Percentiles rank a stretch among this genome's conserved stretches.
Evolutionary conservation across 2,113 vertebrate genomes (phyloP).

Genomic region (Lepisosteus osseus): DNA sequence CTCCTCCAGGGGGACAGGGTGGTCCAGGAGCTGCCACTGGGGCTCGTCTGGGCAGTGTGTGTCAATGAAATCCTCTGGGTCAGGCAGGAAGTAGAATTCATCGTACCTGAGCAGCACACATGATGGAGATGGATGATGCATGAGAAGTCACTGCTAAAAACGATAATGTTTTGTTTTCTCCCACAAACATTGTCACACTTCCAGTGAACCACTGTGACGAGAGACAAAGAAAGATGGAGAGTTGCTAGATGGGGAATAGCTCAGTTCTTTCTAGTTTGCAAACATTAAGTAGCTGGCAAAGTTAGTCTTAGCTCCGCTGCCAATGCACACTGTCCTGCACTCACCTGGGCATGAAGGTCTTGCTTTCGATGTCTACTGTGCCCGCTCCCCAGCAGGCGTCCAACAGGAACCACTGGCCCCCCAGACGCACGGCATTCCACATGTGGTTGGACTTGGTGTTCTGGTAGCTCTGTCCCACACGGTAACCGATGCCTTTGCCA

Average conservation of each 20-base stretch:
- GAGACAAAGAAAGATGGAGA: too few relatives aligned
- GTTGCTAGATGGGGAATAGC: too few relatives aligned
- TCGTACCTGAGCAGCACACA: conserved; percentile 53
- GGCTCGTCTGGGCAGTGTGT: conserved; percentile 68
- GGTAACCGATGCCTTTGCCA: conserved; percentile 63
- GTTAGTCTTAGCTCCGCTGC: too few relatives aligned
- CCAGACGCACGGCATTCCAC: conserved; percentile 70
- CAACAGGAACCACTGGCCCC: conserved; percentile 68
- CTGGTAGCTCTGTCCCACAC: conserved; percentile 47
- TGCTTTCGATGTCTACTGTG: conserved; percentile 57
- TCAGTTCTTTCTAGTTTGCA: too few relatives aligned
- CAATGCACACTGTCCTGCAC: not conserved
- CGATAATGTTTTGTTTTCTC: not conserved
- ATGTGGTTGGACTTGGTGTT: conserved; percentile 70
- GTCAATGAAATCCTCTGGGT: conserved; percentile 69
- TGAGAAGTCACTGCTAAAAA: not conserved
- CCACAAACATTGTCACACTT: too few relatives aligned
- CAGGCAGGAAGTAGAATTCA: conserved; percentile 73
- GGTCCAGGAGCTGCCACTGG: conserved; percentile 69
- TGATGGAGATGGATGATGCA: not conserved
- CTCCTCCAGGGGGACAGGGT: conserved; percentile 41
- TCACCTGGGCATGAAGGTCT: conserved; percentile 71
- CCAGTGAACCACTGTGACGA: too few relatives aligned
- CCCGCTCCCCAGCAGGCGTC: conserved; percentile 78
- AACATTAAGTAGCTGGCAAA: too few relatives aligned